Conservation (phyloP, 1,140 invertebrate genomes). For the Oryzaephilus surinamensis region DNA sequence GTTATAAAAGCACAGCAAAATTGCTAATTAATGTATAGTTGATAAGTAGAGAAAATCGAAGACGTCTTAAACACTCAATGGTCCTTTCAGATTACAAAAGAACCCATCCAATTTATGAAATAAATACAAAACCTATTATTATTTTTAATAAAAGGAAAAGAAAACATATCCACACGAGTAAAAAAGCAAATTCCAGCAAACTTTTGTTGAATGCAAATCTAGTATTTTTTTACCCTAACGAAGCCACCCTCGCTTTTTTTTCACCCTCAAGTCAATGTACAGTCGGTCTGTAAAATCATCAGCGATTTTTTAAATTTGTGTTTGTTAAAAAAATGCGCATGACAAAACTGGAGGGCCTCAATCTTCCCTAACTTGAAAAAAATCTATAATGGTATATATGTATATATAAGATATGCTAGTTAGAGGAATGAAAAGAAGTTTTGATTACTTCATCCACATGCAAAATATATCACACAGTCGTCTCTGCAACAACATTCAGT, state of each 20-base stretch:
- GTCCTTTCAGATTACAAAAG: too few species aligned
- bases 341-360: conserved; percentile 16
- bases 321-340: conserved; percentile 17
- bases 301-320: conserved; percentile 9
- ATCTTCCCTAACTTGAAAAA: conserved; percentile 33
- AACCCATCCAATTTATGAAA: too few species aligned
- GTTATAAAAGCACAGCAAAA: too few species aligned
- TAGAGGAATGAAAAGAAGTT: conserved; percentile 33
- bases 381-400: conserved; percentile 36
- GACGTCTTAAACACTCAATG: too few species aligned
- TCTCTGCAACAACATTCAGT: too few species aligned
- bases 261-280: conserved; percentile 30
- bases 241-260: conserved; percentile 34
- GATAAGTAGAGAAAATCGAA: too few species aligned
- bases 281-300: conserved; percentile 12
- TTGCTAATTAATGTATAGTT: too few species aligned
- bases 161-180: not conserved
- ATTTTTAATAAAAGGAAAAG: too few species aligned
- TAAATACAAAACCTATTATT: too few species aligned
- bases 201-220: conserved; percentile 30
- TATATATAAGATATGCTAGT: conserved; percentile 35
- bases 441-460: conserved; percentile 28
- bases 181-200: conserved; percentile 17
- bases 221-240: conserved; percentile 35
- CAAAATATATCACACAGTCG: too few species aligned